Conservation (phyloP, 2,113 vertebrate species). For the Garra rufa region DNA sequence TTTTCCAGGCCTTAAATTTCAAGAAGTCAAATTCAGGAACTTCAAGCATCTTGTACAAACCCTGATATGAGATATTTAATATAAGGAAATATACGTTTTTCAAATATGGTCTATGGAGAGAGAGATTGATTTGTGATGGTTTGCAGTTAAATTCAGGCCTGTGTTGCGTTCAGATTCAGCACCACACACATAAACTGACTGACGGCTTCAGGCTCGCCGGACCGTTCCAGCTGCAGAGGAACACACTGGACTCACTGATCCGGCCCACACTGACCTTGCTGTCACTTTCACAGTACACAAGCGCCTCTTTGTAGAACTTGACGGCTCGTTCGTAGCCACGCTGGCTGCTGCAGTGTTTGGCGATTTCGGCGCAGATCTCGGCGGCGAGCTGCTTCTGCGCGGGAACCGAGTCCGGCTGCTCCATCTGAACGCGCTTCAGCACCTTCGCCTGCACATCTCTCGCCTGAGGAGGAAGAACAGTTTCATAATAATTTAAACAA, state of each 20-base stretch:
- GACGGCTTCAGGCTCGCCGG: not conserved
- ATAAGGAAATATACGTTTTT: not conserved
- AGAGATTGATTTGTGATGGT: not conserved
- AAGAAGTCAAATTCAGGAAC: too few relatives aligned
- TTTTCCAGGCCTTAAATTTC: too few relatives aligned
- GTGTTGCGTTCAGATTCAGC: conserved; percentile 1
- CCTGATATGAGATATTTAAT: not conserved
- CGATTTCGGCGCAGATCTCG: conserved; percentile 95
- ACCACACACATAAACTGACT: conserved; percentile 28
- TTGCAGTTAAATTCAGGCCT: not conserved
- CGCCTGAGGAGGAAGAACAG: conserved; percentile 75
- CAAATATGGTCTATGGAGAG: not conserved
- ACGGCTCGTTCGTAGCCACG: conserved; percentile 94
- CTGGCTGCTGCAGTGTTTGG: conserved; percentile 90
- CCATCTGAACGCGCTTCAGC: conserved; percentile 89
- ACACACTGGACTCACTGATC: conserved; percentile 68
- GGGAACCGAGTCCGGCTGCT: conserved; percentile 89
- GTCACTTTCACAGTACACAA: conserved; percentile 95
- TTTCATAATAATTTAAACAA: not conserved
- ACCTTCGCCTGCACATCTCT: conserved; percentile 91
- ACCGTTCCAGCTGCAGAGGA: conserved; percentile 63
- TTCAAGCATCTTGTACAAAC: too few relatives aligned
- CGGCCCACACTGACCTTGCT: conserved; percentile 86
- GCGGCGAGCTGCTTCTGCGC: conserved; percentile 90
- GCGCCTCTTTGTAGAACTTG: conserved; percentile 98